A percentile compares a stretch with the other conserved stretches of the same genome.
phyloP scores from a whole-genome alignment of 30 jellyfish, hydroid and myxozoan genomes.

The Hydra vulgaris region DNA sequence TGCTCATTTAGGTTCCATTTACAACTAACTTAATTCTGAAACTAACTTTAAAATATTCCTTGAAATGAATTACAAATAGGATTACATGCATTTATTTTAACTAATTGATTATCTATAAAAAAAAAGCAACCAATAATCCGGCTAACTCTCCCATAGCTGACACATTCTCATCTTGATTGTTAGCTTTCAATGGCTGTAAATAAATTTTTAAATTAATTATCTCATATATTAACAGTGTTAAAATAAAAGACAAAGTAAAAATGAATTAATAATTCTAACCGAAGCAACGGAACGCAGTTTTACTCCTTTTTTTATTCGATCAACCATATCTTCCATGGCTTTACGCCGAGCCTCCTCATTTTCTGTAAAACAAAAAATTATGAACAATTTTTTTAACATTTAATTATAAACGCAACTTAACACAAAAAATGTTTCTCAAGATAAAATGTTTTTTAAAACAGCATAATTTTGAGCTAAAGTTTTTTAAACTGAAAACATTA shows the following conservation, averaged over 20 bases:
- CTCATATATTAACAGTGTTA: background rate
- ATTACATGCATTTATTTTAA: too few species aligned
- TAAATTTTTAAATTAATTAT: background rate
- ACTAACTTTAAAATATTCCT: too few species aligned
- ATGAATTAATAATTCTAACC: background rate
- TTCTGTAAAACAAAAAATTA: too few species aligned
- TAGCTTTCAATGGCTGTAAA: background rate
- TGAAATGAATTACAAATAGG: too few species aligned
- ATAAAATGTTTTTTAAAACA: too few species aligned
- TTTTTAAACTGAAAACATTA: too few species aligned
- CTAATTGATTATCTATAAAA: background rate
- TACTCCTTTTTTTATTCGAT: constrained; percentile 74
- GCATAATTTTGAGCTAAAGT: too few species aligned
- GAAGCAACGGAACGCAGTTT: constrained; percentile 16
- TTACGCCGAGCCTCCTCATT: constrained; percentile 7
- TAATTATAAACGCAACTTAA: too few species aligned
- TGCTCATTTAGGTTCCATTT: too few species aligned
- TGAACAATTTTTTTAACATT: too few species aligned
- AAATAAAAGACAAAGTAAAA: background rate
- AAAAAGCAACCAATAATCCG: constrained; percentile 20
- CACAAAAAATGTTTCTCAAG: too few species aligned
- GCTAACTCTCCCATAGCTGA: constrained; percentile 30
- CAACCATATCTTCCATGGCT: constrained; percentile 92
- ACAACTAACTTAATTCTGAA: too few species aligned
- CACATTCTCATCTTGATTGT: background rate